phyloP scores from a whole-genome alignment of 2,113 vertebrate genomes.

The Brienomyrus brachyistius region DNA sequence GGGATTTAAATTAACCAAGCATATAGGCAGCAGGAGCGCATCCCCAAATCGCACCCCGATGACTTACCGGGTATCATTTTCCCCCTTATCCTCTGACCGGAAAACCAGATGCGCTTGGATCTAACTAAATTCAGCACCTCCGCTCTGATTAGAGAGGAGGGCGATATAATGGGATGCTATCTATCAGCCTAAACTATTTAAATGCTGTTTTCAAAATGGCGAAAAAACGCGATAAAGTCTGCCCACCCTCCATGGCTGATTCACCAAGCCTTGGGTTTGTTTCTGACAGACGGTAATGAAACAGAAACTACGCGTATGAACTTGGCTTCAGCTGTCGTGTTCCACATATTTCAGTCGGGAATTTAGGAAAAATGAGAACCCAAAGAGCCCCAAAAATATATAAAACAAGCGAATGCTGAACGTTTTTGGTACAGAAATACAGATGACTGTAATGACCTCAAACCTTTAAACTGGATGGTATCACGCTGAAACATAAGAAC shows the following conservation, averaged over 20 bases:
- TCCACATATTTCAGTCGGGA: not conserved
- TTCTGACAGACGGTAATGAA: constrained; percentile 4
- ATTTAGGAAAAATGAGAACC: not conserved
- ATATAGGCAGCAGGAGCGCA: not conserved
- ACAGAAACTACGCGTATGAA: not conserved
- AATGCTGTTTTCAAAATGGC: constrained; percentile 26
- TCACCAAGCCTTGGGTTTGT: not conserved
- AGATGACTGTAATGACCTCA: not conserved
- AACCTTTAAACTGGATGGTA: not conserved
- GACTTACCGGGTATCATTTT: constrained; percentile 25
- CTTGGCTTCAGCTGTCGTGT: not conserved
- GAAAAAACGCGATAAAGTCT: constrained; percentile 22
- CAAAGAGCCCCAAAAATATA: not conserved
- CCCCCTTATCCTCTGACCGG: not conserved
- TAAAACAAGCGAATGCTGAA: not conserved
- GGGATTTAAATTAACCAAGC: not conserved
- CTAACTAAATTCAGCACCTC: not conserved
- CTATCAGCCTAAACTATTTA: constrained; percentile 19
- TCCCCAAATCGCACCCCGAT: not conserved
- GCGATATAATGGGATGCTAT: constrained; percentile 2
- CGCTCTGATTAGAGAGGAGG: not conserved
- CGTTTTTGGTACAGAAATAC: not conserved
- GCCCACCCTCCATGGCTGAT: constrained; percentile 24
- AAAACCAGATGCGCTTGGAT: not conserved
- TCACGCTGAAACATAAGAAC: not conserved